Base-by-base conservation (phyloP, 2,797 vertebrate species). In the Bradypodion pumilum region DNA sequence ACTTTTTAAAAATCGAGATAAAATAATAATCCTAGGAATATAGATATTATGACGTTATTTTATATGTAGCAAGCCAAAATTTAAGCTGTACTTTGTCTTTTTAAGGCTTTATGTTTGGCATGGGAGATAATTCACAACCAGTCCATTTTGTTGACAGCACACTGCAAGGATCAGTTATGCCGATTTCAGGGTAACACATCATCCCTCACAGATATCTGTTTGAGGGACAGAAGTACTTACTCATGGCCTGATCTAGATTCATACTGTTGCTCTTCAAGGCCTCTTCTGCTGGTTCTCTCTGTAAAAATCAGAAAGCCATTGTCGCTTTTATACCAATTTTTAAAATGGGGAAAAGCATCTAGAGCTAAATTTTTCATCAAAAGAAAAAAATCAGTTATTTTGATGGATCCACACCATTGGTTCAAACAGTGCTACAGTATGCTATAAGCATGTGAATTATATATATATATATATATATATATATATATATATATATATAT, bases 161-260 rank as follows among this genome's bases (percentile, higher is more conserved):
- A 27, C 10, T 35, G 25, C 59, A 40, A 65, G 72, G 37, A 74
- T 81, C 89, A 78, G 1, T 59, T 73, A 2, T 44, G 2, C 13
- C 19, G n/a, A 32, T 0, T 59, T 9, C 37, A 84, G 1, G 68
- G 65, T 72, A 4, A 15, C 56, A 66, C 35, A 81, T 29, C 2
- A 56, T 86, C 62, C 8, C 35, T 74, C 35, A 63, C 60, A 80
- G 46, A 49, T 44, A 5, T 3, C 9, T 29, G 59, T 27, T 62
- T 60, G 66, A 70, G 9, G 76, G 78, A 86, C 40, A 90, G 40
- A 86, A 83, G 82, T 81, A 97, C 98, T 97, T 95, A 99, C 98
- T 99, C 98, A 99, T 99, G 95, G 98, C 98, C 97, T 99, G 98
- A 94, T 99, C 98, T 13, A 99, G 97, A 94, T 99, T 99, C 98